Evolutionary conservation across 2,113 vertebrate species (phyloP).

Genomic region (Callipepla californica): DNA sequence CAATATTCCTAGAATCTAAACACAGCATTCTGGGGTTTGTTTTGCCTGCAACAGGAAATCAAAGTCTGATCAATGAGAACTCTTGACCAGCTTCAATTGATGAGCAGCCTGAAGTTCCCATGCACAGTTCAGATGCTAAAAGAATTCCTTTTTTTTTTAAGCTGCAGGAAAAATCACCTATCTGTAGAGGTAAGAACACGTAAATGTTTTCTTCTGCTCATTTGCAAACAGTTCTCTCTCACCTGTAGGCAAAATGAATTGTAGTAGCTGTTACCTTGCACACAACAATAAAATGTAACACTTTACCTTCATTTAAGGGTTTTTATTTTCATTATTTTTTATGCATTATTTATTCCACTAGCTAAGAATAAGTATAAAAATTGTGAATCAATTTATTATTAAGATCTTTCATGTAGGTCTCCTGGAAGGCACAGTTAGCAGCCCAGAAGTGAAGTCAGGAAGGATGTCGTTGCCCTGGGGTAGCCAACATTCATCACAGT

Average conservation of each 20-base stretch:
- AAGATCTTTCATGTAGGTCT: not conserved
- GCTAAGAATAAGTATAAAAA: not conserved
- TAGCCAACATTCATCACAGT: conserved; percentile 25
- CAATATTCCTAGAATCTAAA: not conserved
- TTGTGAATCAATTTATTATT: not conserved
- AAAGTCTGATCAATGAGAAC: not conserved
- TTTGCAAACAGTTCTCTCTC: not conserved
- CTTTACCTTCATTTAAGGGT: not conserved
- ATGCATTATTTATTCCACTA: not conserved
- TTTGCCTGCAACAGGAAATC: conserved; percentile 2
- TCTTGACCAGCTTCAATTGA: not conserved
- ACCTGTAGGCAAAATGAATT: not conserved
- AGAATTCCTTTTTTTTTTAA: not conserved
- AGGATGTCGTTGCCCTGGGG: conserved; percentile 39
- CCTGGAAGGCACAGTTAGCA: conserved; percentile 5
- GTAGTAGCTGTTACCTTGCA: not conserved
- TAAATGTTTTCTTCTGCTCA: accelerated
- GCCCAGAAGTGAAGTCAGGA: conserved; percentile 5
- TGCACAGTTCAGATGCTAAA: not conserved
- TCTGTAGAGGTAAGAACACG: not conserved
- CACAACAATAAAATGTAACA: not conserved
- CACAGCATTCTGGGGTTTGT: not conserved
- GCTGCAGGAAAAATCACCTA: not conserved
- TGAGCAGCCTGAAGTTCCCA: not conserved
- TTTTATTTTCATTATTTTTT: not conserved